These are phyloP conservation scores for Artibeus jamaicensis DNA, from an alignment of 2,797 vertebrate genomes.

Conservation along the genomic window DNA sequence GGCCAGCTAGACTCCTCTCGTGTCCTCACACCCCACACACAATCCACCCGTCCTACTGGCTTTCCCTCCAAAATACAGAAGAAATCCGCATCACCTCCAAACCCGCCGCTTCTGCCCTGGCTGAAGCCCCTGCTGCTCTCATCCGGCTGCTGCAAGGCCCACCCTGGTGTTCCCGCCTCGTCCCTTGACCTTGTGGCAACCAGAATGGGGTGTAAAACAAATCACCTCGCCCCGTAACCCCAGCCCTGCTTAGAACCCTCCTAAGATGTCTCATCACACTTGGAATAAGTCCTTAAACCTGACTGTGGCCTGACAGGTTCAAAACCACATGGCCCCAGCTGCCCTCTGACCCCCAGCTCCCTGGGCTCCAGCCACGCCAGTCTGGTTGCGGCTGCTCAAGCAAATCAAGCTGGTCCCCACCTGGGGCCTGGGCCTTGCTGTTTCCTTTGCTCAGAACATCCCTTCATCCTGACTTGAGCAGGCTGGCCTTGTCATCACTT, in stretches of 20 bases:
- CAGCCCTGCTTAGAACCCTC: background rate
- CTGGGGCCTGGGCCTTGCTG: background rate
- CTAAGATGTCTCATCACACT: background rate
- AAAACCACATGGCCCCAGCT: background rate
- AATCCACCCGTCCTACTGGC: background rate
- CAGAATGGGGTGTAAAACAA: background rate
- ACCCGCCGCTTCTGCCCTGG: accelerated
- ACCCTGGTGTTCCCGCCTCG: background rate
- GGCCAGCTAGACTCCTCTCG: background rate
- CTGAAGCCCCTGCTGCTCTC: background rate
- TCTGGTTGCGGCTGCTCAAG: background rate
- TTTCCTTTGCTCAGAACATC: background rate
- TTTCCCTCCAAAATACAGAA: background rate
- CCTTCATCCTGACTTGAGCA: background rate
- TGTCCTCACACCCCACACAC: background rate
- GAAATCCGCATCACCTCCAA: background rate
- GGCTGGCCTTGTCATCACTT: background rate
- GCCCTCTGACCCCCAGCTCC: background rate
- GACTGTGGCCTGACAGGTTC: background rate
- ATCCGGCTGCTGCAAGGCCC: background rate
- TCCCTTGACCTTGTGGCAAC: background rate
- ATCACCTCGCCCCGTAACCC: background rate
- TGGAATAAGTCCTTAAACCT: background rate
- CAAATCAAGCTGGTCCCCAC: background rate
- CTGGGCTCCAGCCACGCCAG: background rate